Percentiles rank a stretch among this genome's conserved stretches.
Evolutionary conservation across 2,888 invertebrate species (phyloP).

Genomic region (Drosophila longiperda): DNA sequence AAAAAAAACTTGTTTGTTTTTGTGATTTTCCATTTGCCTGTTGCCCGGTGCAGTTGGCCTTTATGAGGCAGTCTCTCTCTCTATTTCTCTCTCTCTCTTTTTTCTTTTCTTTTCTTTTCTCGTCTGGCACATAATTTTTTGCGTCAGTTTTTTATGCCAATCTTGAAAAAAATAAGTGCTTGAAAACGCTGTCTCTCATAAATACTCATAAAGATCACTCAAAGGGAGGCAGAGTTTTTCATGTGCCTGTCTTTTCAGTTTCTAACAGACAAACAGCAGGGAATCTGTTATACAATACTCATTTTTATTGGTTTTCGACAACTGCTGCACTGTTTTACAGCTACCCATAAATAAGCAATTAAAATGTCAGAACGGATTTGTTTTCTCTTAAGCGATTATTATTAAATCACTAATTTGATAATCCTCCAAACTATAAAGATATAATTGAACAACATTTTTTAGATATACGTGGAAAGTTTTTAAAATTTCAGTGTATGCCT

Average conservation of each 20-base stretch:
- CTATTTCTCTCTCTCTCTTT: not conserved
- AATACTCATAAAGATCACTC: conserved; percentile 47
- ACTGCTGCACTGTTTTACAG: conserved; percentile 20
- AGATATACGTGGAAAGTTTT: not conserved
- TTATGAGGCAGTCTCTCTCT: conserved; percentile 8
- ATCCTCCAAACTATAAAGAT: not conserved
- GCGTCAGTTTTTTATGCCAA: conserved; percentile 38
- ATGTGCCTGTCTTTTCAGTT: conserved; percentile 35
- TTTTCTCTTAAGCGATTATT: conserved; percentile 9
- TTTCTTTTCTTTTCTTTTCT: conserved; percentile 1
- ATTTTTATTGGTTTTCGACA: conserved; percentile 22
- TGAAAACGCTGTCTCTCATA: conserved; percentile 37
- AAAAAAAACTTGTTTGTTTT: conserved; percentile 14
- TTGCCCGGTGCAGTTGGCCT: conserved; percentile 37
- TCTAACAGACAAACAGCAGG: conserved; percentile 34
- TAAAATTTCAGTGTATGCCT: not conserved
- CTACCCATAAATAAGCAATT: conserved; percentile 48
- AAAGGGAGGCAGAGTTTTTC: conserved; percentile 28
- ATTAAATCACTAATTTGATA: conserved; percentile 7
- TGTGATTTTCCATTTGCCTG: conserved; percentile 25
- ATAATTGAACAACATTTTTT: not conserved
- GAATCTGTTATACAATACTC: conserved; percentile 21
- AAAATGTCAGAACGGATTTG: conserved; percentile 9
- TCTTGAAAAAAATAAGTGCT: conserved; percentile 11
- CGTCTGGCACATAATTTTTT: conserved; percentile 33